Percentiles rank a stretch among this genome's conserved stretches.
phyloP scores from a whole-genome alignment of 2,888 invertebrate species.

The Lycophotia porphyrea region DNA sequence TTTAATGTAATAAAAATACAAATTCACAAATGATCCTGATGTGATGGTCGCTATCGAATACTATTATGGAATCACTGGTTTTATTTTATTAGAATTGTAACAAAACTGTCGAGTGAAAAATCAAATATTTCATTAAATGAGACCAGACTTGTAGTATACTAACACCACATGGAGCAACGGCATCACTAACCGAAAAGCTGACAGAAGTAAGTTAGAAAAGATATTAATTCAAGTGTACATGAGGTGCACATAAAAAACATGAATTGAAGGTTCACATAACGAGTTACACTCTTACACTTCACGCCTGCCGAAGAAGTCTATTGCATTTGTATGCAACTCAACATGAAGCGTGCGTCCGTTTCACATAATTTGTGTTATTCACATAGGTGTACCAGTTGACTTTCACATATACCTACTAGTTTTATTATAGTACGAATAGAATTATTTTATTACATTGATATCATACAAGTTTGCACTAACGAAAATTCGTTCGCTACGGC shows the following conservation, averaged over 20 bases:
- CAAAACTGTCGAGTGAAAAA: slow-evolving; percentile 13
- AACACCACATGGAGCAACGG: neutral
- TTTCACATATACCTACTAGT: neutral
- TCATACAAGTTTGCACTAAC: neutral
- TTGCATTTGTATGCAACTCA: neutral
- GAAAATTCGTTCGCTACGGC: neutral
- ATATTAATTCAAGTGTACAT: neutral
- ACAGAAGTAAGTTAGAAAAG: neutral
- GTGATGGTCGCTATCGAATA: slow-evolving; percentile 42
- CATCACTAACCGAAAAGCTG: neutral
- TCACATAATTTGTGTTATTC: neutral
- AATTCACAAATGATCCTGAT: slow-evolving; percentile 24
- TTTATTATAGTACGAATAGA: neutral
- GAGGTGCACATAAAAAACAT: neutral
- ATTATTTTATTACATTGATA: neutral
- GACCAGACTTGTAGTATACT: neutral
- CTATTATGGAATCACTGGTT: slow-evolving; percentile 23
- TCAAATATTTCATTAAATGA: neutral
- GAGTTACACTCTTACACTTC: neutral
- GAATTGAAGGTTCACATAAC: neutral
- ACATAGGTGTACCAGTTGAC: neutral
- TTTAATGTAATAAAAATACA: slow-evolving; percentile 46
- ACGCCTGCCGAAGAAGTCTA: neutral
- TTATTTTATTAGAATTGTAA: slow-evolving; percentile 46
- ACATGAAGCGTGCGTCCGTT: neutral